Base-by-base conservation (phyloP, 53 echinoderm and acorn worm genomes). In the Hippasteria phrygiana region DNA sequence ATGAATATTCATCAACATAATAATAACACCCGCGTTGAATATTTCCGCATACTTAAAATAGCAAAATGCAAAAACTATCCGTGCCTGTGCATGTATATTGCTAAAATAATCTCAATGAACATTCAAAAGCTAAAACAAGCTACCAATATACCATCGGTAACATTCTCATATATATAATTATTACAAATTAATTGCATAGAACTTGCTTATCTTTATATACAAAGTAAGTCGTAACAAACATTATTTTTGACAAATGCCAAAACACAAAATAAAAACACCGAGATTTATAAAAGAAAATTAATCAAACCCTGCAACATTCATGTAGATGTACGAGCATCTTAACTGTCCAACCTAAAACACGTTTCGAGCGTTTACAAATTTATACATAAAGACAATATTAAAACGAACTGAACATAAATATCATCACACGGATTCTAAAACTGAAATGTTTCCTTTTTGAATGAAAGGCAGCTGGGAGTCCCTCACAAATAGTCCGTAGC, bases 131-230 rank as follows among this genome's bases (percentile, higher is more conserved):
- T 81, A 65, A 81, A 81, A 65, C 29, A 55, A n/a, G 75, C 65
- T 46, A 81, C 81, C 31, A 40, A 63, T 40, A 62, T 14, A 41
- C 22, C 27, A 27, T 45, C 40, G 26, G 62, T 64, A 81, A 81
- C 65, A 41, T 81, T 45, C 65, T 24, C 39, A 63, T 76, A 39
- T 13, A 55, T 81, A 32, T 81, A 81, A n/a, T n/a, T n/a, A n/a
- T n/a, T n/a, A 62, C 64, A 43, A 41, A 64, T 81, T 66, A 81
- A 81, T 81, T 81, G 81, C 81, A 81, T 81, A 81, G 81, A 81
- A 81, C 81, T 63, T 27, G 46, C 81, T 80, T 43, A 43, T 81
- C 81, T 81, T 81, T 63, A 81, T 81, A 81, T 81, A 81, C 81
- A 81, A 81, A 81, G 55, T 45, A 81, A 81, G 65, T 65, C 43